Conservation (phyloP, 2,888 invertebrate species). For the Patella caerulea region DNA sequence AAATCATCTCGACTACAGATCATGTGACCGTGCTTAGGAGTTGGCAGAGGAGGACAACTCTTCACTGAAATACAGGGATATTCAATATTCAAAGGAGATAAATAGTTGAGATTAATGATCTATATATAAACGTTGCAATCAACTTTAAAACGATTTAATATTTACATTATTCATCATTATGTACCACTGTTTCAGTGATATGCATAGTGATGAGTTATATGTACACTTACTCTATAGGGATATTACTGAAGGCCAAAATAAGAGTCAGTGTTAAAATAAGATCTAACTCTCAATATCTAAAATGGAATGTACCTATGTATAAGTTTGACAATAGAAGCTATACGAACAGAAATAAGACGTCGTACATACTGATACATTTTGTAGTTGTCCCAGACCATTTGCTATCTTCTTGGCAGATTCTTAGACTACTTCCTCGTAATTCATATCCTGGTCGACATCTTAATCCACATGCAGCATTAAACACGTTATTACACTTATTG, state of each 20-base stretch:
- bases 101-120: not conserved
- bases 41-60: conserved; percentile 76
- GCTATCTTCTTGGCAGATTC: conserved; percentile 78
- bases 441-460: conserved; percentile 79
- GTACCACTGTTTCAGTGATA: too few species aligned
- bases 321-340: not conserved
- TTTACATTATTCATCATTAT: too few species aligned
- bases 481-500: conserved; percentile 77
- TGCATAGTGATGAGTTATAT: too few species aligned
- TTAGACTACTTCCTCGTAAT: conserved; percentile 74
- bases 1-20: conserved; percentile 71
- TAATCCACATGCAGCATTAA: conserved; percentile 81
- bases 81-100: not conserved
- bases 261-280: not conserved
- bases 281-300: not conserved
- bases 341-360: not conserved
- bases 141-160: too few species aligned
- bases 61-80: conserved; percentile 74
- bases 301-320: too few species aligned
- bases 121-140: too few species aligned
- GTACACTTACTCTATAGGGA: too few species aligned
- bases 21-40: conserved; percentile 77
- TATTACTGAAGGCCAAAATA: too few species aligned
- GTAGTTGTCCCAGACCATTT: conserved; percentile 80
- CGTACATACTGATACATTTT: conserved; percentile 76